Evolutionary conservation across 2,888 invertebrate genomes (phyloP).

Genomic region (Platycheirus rosarum): DNA sequence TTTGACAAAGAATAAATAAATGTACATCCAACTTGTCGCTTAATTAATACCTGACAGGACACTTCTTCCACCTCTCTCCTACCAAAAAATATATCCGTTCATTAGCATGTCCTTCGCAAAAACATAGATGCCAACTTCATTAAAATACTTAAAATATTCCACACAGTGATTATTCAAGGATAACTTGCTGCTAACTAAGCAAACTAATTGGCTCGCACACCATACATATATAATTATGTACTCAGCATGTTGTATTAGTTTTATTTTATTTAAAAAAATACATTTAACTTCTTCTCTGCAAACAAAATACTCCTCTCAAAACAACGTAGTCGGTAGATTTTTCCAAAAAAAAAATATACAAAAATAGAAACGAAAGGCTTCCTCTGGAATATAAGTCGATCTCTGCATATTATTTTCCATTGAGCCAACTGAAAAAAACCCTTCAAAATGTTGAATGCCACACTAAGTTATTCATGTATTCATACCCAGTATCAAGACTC

Average conservation of each 20-base stretch:
- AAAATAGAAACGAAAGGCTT: background rate
- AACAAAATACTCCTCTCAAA: constrained; percentile 26
- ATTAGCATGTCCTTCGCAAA: no score
- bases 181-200: constrained; percentile 20
- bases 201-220: constrained; percentile 42
- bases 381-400: background rate
- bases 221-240: no score
- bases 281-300: constrained; percentile 25
- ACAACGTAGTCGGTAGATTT: constrained; percentile 6
- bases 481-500: constrained; percentile 56
- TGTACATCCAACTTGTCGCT: no score
- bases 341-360: constrained; percentile 10
- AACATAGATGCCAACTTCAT: no score
- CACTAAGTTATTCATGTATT: constrained; percentile 69
- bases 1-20: no score
- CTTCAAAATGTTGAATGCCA: constrained; percentile 43
- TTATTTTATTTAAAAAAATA: constrained; percentile 26
- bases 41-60: no score
- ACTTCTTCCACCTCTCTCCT: no score
- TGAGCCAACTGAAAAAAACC: constrained; percentile 13
- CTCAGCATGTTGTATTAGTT: constrained; percentile 14
- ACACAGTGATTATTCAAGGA: constrained; percentile 7
- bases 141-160: no score
- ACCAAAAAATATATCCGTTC: no score
- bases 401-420: constrained; percentile 9